These are phyloP conservation scores for Procapra przewalskii DNA, from an alignment of 2,113 vertebrate genomes.

Conservation along the genomic window DNA sequence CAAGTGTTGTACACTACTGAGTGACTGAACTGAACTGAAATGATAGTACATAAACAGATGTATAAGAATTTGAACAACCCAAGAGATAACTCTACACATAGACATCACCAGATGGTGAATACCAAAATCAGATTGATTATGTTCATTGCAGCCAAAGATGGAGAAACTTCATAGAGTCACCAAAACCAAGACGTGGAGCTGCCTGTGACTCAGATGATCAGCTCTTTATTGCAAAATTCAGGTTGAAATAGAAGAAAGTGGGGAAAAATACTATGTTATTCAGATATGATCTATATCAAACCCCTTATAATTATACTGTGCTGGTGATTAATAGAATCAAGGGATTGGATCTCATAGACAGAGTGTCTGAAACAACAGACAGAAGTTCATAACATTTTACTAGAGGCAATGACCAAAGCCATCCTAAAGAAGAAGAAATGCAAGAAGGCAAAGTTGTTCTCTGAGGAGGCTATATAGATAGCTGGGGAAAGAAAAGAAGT, in stretches of 20 bases:
- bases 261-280: neutral
- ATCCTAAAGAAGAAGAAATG: neutral
- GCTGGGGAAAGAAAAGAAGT: neutral
- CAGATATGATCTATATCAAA: neutral
- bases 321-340: neutral
- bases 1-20: neutral
- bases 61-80: neutral
- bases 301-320: neutral
- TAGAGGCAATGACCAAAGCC: neutral
- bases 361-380: neutral
- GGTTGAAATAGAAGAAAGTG: neutral
- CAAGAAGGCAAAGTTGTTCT: neutral
- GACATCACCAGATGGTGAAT: neutral
- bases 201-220: neutral
- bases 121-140: neutral
- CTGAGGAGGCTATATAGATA: neutral
- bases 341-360: neutral
- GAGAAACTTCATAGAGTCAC: neutral
- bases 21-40: neutral
- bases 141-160: neutral
- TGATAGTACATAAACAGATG: neutral
- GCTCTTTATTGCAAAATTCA: neutral
- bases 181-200: neutral
- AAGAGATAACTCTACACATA: neutral
- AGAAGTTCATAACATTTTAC: neutral